Evolutionary conservation across 1,140 invertebrate species (phyloP).

Genomic region (Pachypeltis micranthus): DNA sequence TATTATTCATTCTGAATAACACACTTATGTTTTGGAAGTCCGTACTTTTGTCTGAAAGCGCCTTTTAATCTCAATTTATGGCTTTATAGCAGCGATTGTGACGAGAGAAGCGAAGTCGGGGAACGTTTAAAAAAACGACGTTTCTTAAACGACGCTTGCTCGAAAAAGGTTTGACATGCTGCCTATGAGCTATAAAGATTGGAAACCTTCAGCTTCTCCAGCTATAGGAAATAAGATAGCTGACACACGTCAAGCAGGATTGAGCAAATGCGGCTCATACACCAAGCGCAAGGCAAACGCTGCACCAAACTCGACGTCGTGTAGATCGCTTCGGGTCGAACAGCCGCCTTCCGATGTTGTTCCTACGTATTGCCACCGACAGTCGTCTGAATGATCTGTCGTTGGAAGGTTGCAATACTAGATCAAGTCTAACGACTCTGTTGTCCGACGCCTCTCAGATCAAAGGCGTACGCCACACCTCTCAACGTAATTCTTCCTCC

Average conservation of each 20-base stretch:
- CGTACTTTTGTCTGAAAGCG: slow-evolving; percentile 27
- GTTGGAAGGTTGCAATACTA: no score
- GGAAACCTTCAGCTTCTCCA: not conserved
- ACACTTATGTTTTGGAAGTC: slow-evolving; percentile 25
- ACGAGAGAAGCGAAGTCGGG: slow-evolving; percentile 1
- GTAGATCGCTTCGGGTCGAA: no score
- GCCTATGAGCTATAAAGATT: slow-evolving; percentile 31
- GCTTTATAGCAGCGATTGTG: no score
- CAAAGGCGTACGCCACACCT: not conserved
- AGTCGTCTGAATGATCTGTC: no score
- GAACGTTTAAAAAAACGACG: slow-evolving; percentile 30
- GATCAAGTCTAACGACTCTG: not conserved
- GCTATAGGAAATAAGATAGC: not conserved
- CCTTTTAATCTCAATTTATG: slow-evolving; percentile 3
- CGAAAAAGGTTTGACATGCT: slow-evolving; percentile 51
- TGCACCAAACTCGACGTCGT: no score
- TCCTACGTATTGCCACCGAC: not conserved
- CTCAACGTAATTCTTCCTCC: not conserved
- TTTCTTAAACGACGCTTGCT: slow-evolving; percentile 47
- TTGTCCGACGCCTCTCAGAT: no score
- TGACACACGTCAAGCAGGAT: not conserved
- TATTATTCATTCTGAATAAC: no score
- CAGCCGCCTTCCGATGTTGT: not conserved
- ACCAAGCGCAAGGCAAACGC: not conserved
- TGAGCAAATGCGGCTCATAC: not conserved